These are phyloP conservation scores for Polietes domitor DNA, from an alignment of 2,888 invertebrate genomes.

Conservation along the genomic window DNA sequence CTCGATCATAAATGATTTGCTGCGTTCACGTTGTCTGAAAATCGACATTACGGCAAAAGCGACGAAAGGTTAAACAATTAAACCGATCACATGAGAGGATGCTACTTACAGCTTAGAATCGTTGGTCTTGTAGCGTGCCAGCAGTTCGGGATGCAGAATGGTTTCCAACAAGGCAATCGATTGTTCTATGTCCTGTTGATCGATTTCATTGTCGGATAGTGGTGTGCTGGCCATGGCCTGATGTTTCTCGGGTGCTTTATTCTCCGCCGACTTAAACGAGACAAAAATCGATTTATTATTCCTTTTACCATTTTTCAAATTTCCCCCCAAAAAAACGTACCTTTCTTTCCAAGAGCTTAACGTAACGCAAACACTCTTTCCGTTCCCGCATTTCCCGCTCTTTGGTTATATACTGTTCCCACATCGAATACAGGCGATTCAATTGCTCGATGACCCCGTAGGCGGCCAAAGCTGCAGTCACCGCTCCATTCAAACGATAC, in stretches of 20 bases:
- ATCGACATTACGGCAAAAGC: conserved; percentile 65
- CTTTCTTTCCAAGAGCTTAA: conserved; percentile 86
- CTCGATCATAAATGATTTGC: conserved; percentile 86
- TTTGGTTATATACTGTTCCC: conserved; percentile 82
- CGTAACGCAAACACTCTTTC: conserved; percentile 86
- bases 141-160: conserved; percentile 83
- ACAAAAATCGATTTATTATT: conserved; percentile 10
- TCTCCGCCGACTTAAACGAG: conserved; percentile 32
- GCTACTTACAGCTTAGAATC: conserved; percentile 73
- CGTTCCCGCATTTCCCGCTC: conserved; percentile 85
- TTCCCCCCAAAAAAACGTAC: conserved; percentile 31
- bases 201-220: conserved; percentile 83
- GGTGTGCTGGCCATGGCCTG: conserved; percentile 73
- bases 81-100: too few relatives aligned
- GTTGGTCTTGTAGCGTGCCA: conserved; percentile 64
- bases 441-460: conserved; percentile 89
- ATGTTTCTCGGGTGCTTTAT: conserved; percentile 48
- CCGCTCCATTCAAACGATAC: conserved; percentile 82
- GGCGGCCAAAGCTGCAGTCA: conserved; percentile 83
- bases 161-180: conserved; percentile 85
- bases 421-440: conserved; percentile 88
- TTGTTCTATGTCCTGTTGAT: conserved; percentile 82
- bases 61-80: background rate
- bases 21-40: conserved; percentile 83
- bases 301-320: conserved; percentile 79